Conservation (phyloP, 2,113 vertebrate genomes). For the Delphinapterus leucas region DNA sequence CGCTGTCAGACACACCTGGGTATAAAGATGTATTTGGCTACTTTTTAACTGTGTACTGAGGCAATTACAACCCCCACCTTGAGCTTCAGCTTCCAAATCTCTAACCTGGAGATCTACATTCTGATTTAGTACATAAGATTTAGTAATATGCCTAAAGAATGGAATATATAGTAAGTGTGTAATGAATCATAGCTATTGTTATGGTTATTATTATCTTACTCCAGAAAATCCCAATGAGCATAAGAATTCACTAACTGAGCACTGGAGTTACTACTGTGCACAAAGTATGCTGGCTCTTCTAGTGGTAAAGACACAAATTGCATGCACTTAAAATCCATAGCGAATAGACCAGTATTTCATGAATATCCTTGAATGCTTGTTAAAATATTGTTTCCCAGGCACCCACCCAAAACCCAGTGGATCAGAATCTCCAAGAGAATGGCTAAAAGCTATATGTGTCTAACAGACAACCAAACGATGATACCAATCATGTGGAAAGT, state of each 20-base stretch:
- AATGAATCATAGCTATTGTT: neutral
- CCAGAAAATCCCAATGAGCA: neutral
- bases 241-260: neutral
- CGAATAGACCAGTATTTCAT: neutral
- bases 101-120: neutral
- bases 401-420: neutral
- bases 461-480: neutral
- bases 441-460: neutral
- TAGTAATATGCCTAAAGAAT: neutral
- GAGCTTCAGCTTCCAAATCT: neutral
- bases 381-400: neutral
- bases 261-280: neutral
- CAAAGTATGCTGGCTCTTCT: neutral
- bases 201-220: neutral
- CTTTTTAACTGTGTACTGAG: neutral
- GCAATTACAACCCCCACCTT: neutral
- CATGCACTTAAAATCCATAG: neutral
- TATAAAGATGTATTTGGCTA: constrained; percentile 33
- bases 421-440: neutral
- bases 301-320: neutral
- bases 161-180: neutral
- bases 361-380: neutral
- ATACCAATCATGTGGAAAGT: neutral
- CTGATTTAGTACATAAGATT: neutral
- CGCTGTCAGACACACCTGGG: neutral